phyloP scores from a whole-genome alignment of 2,113 vertebrate species.

The Recurvirostra avosetta region DNA sequence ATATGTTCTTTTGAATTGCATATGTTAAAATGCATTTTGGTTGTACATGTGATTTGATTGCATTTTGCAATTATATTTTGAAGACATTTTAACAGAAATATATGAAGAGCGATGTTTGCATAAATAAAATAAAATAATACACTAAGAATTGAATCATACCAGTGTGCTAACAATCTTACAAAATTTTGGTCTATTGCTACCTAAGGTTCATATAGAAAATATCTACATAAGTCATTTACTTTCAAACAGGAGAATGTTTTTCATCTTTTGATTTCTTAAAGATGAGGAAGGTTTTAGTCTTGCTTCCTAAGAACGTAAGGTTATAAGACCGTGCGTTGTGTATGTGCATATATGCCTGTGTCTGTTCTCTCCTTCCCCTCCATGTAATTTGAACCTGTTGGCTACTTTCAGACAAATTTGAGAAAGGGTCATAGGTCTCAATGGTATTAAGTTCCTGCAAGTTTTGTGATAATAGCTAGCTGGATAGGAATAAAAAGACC shows the following conservation, averaged over 20 bases:
- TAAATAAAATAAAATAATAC: neutral
- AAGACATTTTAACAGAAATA: neutral
- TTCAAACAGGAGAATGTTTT: neutral
- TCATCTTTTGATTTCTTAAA: neutral
- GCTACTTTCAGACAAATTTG: neutral
- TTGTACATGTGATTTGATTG: neutral
- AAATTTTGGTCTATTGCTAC: neutral
- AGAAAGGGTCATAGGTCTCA: neutral
- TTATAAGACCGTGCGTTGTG: neutral
- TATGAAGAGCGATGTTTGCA: neutral
- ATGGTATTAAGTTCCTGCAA: neutral
- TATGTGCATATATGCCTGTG: neutral
- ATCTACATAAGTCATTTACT: neutral
- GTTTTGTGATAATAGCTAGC: neutral
- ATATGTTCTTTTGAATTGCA: neutral
- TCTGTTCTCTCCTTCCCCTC: neutral
- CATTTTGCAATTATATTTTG: neutral
- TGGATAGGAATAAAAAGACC: neutral
- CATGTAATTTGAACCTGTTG: neutral
- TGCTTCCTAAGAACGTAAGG: neutral
- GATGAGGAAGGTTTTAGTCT: neutral
- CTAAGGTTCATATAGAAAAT: neutral
- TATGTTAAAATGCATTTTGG: neutral
- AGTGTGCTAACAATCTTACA: neutral
- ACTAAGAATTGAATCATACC: neutral